Base-by-base conservation (phyloP, 2,113 vertebrate species). In the Chelonoidis abingdonii region DNA sequence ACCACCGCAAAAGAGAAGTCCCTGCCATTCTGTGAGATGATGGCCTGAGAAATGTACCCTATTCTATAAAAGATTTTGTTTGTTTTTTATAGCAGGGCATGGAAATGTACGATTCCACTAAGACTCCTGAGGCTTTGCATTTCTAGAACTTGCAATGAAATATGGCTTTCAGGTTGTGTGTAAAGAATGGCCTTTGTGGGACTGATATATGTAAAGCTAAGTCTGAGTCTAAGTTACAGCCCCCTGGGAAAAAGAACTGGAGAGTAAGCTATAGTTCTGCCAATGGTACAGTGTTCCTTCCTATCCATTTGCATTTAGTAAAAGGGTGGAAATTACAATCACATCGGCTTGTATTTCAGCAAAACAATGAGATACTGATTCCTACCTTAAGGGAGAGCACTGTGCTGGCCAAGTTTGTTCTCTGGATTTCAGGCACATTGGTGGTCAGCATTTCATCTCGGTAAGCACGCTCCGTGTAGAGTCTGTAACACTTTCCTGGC, bases 351-450 rank as follows among this genome's bases (percentile, higher is more conserved):
- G 27, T 50, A 52, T 62, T 53, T 5, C 41, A 38, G 24, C 57
- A 80, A 87, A 93, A 91, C 11, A 93, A 92, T 16, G 41, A 75
- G 47, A 57, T 44, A 62, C 57, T 53, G 85, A 83, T 76, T 38
- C 94, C 22, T 62, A 99, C 99, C 99, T 99, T 99, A 38, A 99
- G 99, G 2, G 99, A 99, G 38, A 99, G 98, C 83, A 99, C 99
- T 0, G 99, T 99, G 93, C 99, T 99, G 78, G 99, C 99, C 97
- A 99, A 2, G 97, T 99, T 99, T 84, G 99, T 99, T 90, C 99
- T 99, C 98, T 99, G 99, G 98, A 99, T 99, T 97, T 99, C 99
- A 1, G 99, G 99, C 65, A 99, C 99, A 0, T 99, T 99, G 93
- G 99, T 99, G 76, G 99, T 99, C 7, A 99, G 97, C 99, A 99